Evolutionary conservation across 2,113 vertebrate species (phyloP).

Genomic region (Himantopus leucocephalus): DNA sequence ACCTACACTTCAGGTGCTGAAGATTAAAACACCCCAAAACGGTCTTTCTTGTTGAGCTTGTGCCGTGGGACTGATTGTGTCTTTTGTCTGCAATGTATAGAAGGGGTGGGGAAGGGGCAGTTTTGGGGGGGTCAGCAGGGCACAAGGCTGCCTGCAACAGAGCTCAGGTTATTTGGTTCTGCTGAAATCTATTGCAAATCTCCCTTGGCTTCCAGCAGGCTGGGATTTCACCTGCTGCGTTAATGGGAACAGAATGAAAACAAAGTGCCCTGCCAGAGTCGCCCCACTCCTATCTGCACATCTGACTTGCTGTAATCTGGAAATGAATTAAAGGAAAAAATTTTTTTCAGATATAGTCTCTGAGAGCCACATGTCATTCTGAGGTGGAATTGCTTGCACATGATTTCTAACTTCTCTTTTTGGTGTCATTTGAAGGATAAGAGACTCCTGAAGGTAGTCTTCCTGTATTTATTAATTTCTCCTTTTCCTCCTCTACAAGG

Average conservation of each 20-base stretch:
- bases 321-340: not conserved
- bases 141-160: not conserved
- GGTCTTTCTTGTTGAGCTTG: not conserved
- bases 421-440: not conserved
- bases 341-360: not conserved
- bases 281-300: not conserved
- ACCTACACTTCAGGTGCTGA: not conserved
- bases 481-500: not conserved
- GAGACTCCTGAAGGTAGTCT: not conserved
- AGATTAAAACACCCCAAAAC: not conserved
- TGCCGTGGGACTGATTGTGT: not conserved
- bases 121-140: rapidly evolving
- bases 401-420: not conserved
- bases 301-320: not conserved
- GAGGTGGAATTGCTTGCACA: not conserved
- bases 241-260: not conserved
- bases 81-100: not conserved
- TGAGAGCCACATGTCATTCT: not conserved
- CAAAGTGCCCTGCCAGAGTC: not conserved
- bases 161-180: not conserved
- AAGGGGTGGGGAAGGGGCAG: not conserved
- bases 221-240: not conserved
- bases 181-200: not conserved
- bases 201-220: not conserved
- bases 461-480: not conserved